phyloP scores from a whole-genome alignment of 2,797 vertebrate genomes.

The Tapirus indicus region DNA sequence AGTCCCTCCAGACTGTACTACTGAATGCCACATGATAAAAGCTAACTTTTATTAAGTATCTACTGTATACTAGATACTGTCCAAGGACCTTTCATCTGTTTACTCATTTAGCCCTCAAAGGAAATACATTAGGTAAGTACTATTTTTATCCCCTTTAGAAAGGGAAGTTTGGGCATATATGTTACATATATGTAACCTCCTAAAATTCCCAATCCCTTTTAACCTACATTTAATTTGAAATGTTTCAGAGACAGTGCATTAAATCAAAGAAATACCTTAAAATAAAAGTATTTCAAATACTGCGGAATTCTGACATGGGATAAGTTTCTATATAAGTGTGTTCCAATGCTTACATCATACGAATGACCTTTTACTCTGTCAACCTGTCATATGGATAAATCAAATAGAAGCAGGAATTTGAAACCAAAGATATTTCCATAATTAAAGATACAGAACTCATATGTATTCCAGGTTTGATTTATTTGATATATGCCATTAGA shows the following conservation, averaged over 20 bases:
- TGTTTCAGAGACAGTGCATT: background rate
- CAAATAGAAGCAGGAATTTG: background rate
- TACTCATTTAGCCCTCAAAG: background rate
- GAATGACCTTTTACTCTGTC: background rate
- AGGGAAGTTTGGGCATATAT: background rate
- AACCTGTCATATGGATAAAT: background rate
- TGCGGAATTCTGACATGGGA: background rate
- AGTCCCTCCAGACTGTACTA: background rate
- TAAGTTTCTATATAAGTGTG: background rate
- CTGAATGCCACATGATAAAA: background rate
- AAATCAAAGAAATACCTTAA: background rate
- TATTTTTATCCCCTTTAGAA: background rate
- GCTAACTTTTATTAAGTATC: background rate
- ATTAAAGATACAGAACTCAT: background rate
- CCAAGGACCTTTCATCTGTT: background rate
- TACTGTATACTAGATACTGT: accelerated
- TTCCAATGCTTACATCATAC: background rate
- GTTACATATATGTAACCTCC: background rate
- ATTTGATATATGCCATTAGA: background rate
- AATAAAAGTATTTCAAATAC: background rate
- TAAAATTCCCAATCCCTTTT: background rate
- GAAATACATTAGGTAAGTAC: background rate
- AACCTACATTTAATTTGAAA: background rate
- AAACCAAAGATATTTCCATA: background rate
- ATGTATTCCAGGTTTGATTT: background rate